Conservation (phyloP, 2,797 vertebrate species). For the Hydrolagus colliei region DNA sequence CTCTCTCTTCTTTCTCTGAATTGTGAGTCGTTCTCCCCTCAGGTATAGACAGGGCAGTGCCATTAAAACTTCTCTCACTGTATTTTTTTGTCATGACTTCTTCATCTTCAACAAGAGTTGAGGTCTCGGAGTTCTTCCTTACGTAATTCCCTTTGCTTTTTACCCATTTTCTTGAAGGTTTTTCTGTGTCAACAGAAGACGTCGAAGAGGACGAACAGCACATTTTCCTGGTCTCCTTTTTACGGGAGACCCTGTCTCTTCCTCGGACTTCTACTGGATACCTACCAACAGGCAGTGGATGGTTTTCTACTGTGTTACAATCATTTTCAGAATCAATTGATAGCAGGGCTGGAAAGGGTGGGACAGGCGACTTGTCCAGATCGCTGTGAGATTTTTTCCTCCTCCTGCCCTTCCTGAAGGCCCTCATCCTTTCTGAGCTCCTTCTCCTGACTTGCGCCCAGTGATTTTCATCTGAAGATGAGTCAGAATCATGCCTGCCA, state of each 20-base stretch:
- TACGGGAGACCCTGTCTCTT: conserved; percentile 45
- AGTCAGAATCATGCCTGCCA: conserved; percentile 50
- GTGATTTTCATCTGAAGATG: conserved; percentile 64
- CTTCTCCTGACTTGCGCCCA: conserved; percentile 65
- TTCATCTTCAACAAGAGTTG: conserved; percentile 45
- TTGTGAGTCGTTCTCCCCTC: conserved; percentile 35
- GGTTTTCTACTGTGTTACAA: conserved; percentile 49
- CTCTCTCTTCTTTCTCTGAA: conserved; percentile 34
- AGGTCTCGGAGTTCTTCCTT: conserved; percentile 40
- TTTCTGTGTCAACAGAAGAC: conserved; percentile 43
- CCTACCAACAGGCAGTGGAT: conserved; percentile 42
- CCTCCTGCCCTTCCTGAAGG: conserved; percentile 54
- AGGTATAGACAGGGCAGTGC: conserved; percentile 51
- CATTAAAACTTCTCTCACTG: conserved; percentile 58
- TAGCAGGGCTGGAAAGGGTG: conserved; percentile 55
- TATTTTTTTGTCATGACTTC: conserved; percentile 52
- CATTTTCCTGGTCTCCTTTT: conserved; percentile 51
- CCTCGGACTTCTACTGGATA: conserved; percentile 53
- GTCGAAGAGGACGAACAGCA: conserved; percentile 37
- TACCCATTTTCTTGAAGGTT: conserved; percentile 40
- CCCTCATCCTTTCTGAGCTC: conserved; percentile 67
- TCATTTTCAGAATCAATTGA: conserved; percentile 50
- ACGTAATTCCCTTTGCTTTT: conserved; percentile 42
- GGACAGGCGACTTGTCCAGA: conserved; percentile 40
- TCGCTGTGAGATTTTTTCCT: conserved; percentile 48